Base-by-base conservation (phyloP, 2,888 invertebrate species). In the Ganaspis brasiliensis region DNA sequence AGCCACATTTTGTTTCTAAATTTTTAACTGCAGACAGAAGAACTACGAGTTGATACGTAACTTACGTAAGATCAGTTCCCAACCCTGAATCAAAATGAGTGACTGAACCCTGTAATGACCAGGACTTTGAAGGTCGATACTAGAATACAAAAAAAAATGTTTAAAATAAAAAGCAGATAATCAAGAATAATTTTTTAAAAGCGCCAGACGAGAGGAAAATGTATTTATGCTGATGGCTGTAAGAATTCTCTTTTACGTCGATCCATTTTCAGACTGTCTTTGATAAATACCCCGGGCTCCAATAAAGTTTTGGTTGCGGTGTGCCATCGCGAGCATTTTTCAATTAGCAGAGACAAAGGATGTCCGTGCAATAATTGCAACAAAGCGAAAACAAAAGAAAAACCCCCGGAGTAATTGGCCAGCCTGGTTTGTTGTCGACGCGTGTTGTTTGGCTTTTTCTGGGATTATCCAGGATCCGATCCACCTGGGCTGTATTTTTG, bases 331-430 rank as follows among this genome's bases (percentile, higher is more conserved):
- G 83, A 85, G 86, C 85, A 86, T 87, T 86, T 87, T 87, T 87
- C 86, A 87, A 87, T 87, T 85, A 85, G 83, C 80, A 82, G 79
- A 83, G 85, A 86, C 87, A 86, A 87, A 86, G 86, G 81, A 85
- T 77, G 82, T 80, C 83, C 85, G 78, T 83, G 83, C 85, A 85
- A 86, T 87, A 87, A 87, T 87, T 87, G 86, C 86, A 84, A 85
- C 85, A 84, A 82, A 87, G 86, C 83, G 81, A 82, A 85, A 86
- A 85, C 85, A 86, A 84, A 85, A 83, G 82, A 77, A 52, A 19
- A 72, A 75, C 75, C 77, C 79, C 80, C 67, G 74, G 82, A 86
- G 85, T 87, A 87, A 87, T 87, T 87, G 87, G 83, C 84, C 80
- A 81, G 81, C 84, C 78, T 77, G 79, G 80, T 79, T 80, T 85